Evolutionary conservation across 2,888 invertebrate species (phyloP).

Genomic region (Antheraea assamensis): DNA sequence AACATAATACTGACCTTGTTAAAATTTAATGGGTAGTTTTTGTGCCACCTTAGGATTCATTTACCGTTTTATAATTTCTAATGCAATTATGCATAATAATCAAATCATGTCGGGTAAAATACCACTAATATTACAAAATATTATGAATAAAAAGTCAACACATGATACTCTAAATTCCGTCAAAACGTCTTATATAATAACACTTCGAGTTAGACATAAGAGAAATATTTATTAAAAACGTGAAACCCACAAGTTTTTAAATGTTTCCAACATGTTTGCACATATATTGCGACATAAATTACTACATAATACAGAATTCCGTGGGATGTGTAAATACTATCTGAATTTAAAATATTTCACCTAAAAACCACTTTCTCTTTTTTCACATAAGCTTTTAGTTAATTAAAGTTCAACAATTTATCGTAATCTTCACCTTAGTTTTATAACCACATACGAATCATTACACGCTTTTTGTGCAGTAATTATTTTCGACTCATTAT

Average conservation of each 20-base stretch:
- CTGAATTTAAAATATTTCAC: not conserved
- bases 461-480: too few species aligned
- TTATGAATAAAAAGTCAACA: too few species aligned
- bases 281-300: not conserved
- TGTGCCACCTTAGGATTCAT: too few species aligned
- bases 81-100: too few species aligned
- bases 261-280: not conserved
- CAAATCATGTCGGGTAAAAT: too few species aligned
- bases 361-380: constrained; percentile 7
- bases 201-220: not conserved
- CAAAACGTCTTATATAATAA: too few species aligned
- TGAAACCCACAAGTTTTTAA: not conserved
- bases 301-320: constrained; percentile 3
- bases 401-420: not conserved
- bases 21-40: too few species aligned
- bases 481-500: too few species aligned
- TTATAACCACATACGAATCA: not conserved
- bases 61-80: too few species aligned
- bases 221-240: not conserved
- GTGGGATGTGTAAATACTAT: not conserved
- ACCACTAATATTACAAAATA: too few species aligned
- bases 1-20: too few species aligned
- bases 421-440: not conserved
- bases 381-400: not conserved
- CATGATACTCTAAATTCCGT: too few species aligned